Base-by-base conservation (phyloP, 2,113 vertebrate genomes). In the Xiphophorus maculatus region DNA sequence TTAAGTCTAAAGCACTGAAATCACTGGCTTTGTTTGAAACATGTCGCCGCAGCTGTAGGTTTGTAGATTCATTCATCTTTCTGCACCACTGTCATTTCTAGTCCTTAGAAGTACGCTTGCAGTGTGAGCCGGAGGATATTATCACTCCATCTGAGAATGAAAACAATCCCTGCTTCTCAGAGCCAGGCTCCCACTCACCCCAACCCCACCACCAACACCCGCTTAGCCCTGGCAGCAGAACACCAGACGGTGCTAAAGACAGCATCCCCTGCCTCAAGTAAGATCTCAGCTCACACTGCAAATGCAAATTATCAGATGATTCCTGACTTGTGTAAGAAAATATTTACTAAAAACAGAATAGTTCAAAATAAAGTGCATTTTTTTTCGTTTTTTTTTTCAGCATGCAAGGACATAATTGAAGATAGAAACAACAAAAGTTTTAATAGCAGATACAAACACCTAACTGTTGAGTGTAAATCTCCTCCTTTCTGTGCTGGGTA, bases 21-120 rank as follows among this genome's bases (percentile, higher is more conserved):
- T 70, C 4, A 13, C 51, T 66, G 12, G 51, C 15, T 37, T 48
- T 54, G 4, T 35, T 3, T 2, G 0, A 48, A 10, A 17, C 4
- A 11, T 62, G 29, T 64, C 9, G 9, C 14, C 4, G 1, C 14
- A 35, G 2, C 28, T 14, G n/a, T 30, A 42, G 10, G 3, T 66
- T 28, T 63, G 11, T 32, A 10, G 25, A 75, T 19, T 29, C 33
- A 51, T 48, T n/a, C 0, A 4, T 69, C 40, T 44, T 40, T 61
- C 22, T 60, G 28, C 51, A 7, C 77, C n/a, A 66, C 14, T 88
- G 40, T 81, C 11, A 11, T 81, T 37, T 84, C 25, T 91, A 99
- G 97, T 96, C 96, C 40, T 87, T 99, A 89, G 97, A 98, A 66
- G 94, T 98, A 73, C 96, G 97, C 70, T 94, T 99, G 87, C 97